Evolutionary conservation across 2,797 vertebrate genomes (phyloP).

Genomic region (Clarias fuscus): DNA sequence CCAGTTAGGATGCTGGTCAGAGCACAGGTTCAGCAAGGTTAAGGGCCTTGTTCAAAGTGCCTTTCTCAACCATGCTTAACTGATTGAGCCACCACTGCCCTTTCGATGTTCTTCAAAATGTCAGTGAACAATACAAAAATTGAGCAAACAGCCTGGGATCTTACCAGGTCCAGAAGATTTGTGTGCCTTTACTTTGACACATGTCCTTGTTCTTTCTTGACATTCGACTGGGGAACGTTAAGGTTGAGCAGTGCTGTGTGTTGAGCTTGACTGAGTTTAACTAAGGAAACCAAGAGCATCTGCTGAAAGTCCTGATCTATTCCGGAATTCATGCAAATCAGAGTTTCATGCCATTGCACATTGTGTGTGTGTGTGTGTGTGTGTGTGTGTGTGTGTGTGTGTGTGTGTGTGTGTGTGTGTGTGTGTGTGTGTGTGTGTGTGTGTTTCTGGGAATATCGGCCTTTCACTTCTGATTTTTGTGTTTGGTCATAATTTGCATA

Average conservation of each 20-base stretch:
- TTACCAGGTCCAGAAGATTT: neutral
- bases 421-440: neutral
- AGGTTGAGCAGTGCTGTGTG: neutral
- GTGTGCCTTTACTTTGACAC: neutral
- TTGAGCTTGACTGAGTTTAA: conserved; percentile 3
- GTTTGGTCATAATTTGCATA: conserved; percentile 2
- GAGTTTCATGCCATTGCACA: neutral
- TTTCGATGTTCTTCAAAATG: too few relatives aligned
- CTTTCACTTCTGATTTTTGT: neutral
- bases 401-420: neutral
- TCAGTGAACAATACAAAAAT: neutral
- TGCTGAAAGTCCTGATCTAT: conserved; percentile 19
- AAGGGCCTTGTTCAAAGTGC: too few relatives aligned
- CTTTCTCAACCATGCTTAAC: too few relatives aligned
- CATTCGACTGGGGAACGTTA: neutral
- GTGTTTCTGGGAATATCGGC: neutral
- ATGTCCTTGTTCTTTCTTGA: neutral
- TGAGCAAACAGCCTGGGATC: neutral
- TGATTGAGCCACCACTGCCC: too few relatives aligned
- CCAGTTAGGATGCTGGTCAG: too few relatives aligned
- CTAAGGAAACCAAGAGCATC: conserved; percentile 5
- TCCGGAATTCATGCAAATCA: conserved; percentile 12
- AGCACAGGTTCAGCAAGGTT: too few relatives aligned
- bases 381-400: neutral
- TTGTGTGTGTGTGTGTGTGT: neutral